Percentiles rank a stretch among this genome's conserved stretches.
These are phyloP conservation scores for Neogale vison DNA, from an alignment of 2,113 vertebrate species.

Conservation along the genomic window DNA sequence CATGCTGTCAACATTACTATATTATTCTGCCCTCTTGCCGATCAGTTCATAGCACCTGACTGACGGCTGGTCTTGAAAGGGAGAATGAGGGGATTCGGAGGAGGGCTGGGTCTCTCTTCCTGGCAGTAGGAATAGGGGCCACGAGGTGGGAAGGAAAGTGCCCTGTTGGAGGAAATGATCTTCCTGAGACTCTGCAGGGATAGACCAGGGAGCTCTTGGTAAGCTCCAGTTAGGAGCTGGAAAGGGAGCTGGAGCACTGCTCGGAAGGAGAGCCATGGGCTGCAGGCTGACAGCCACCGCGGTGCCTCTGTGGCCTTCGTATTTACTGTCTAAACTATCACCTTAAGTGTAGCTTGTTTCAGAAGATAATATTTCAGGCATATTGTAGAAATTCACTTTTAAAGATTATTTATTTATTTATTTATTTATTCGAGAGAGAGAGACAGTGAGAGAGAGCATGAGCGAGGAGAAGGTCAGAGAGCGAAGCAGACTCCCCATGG, in stretches of 20 bases:
- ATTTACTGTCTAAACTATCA: neutral
- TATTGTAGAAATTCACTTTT: constrained; percentile 30
- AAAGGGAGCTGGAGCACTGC: neutral
- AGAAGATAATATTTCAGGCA: neutral
- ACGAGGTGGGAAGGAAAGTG: neutral
- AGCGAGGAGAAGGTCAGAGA: too few relatives aligned
- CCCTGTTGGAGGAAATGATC: neutral
- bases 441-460: too few relatives aligned
- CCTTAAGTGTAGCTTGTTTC: neutral
- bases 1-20: neutral
- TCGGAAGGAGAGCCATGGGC: neutral
- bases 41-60: neutral
- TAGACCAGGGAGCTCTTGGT: neutral
- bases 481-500: too few relatives aligned
- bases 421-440: too few relatives aligned
- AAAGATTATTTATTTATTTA: too few relatives aligned
- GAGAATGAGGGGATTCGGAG: neutral
- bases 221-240: neutral
- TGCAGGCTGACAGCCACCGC: neutral
- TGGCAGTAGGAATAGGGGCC: neutral
- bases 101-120: neutral
- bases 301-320: neutral
- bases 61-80: neutral
- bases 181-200: neutral
- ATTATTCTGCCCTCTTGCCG: neutral